Conservation (phyloP, 2,888 invertebrate species). For the Priocnemis perturbator region DNA sequence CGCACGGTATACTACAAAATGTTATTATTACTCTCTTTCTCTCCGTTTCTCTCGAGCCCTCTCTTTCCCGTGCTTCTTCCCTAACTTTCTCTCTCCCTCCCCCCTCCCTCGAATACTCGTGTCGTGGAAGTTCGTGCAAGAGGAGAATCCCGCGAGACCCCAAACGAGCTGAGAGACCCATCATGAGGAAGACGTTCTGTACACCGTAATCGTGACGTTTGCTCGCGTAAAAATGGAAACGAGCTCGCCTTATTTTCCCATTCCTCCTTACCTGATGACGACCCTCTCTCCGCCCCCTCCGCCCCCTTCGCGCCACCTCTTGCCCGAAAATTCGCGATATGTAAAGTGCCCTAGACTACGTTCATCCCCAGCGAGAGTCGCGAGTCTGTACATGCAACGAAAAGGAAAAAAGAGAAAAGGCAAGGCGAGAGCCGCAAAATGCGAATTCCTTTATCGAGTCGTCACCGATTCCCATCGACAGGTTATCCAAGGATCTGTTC, state of each 20-base stretch:
- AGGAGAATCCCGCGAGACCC: no score
- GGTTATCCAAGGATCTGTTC: constrained; percentile 20
- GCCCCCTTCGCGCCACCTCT: constrained; percentile 12
- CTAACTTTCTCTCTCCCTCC: neutral
- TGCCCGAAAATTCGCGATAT: constrained; percentile 30
- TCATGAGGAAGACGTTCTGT: constrained; percentile 6
- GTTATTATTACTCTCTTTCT: constrained; percentile 10
- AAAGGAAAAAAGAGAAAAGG: constrained; percentile 9
- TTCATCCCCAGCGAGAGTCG: constrained; percentile 11
- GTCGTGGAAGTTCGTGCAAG: constrained; percentile 2
- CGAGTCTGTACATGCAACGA: constrained; percentile 22
- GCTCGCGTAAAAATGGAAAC: neutral
- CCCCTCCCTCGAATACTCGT: constrained; percentile 3
- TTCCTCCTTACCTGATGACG: no score
- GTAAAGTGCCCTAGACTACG: constrained; percentile 28
- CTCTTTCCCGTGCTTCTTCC: constrained; percentile 29
- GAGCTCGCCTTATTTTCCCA: neutral
- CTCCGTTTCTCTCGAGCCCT: constrained; percentile 4
- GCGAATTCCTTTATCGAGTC: constrained; percentile 46
- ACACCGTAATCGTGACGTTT: constrained; percentile 4
- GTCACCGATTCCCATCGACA: constrained; percentile 37
- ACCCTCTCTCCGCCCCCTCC: neutral
- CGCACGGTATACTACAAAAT: constrained; percentile 24
- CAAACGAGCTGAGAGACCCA: neutral
- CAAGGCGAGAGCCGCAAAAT: neutral